These are phyloP conservation scores for Sycobia sp. DNA, from an alignment of 1,140 invertebrate species.

Conservation along the genomic window DNA sequence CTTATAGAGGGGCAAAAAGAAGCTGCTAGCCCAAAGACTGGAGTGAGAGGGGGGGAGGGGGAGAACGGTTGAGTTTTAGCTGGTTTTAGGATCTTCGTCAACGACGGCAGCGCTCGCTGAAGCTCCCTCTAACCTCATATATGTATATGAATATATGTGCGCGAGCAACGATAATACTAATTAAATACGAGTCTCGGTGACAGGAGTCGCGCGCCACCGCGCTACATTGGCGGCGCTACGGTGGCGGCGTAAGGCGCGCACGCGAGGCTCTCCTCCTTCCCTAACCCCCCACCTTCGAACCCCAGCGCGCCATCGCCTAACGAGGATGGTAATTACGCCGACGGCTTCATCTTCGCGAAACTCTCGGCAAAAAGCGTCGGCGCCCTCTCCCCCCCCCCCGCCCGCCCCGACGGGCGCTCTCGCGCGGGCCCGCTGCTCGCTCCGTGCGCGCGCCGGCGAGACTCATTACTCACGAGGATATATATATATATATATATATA, in stretches of 20 bases:
- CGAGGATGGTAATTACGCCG: conserved; percentile 59
- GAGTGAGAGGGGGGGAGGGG: not conserved
- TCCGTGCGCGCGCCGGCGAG: not conserved
- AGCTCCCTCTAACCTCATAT: conserved; percentile 6
- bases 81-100: too few species aligned
- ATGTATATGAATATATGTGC: too few species aligned
- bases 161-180: conserved; percentile 51
- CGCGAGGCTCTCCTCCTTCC: not conserved
- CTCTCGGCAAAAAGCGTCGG: conserved; percentile 53
- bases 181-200: conserved; percentile 57
- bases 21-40: not conserved
- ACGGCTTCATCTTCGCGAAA: conserved; percentile 59
- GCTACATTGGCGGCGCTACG: too few species aligned
- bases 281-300: not conserved
- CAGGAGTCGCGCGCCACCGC: conserved; percentile 39
- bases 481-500: too few species aligned
- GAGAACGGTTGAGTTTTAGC: too few species aligned
- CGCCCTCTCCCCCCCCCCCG: not conserved
- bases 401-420: not conserved
- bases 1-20: not conserved
- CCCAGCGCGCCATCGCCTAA: conserved; percentile 48
- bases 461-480: not conserved
- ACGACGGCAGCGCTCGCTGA: not conserved
- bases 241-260: too few species aligned
- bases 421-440: not conserved